Percentiles rank a stretch among this genome's conserved stretches.
Evolutionary conservation across 2,888 invertebrate species (phyloP).

Genomic region (Seira musarum): DNA sequence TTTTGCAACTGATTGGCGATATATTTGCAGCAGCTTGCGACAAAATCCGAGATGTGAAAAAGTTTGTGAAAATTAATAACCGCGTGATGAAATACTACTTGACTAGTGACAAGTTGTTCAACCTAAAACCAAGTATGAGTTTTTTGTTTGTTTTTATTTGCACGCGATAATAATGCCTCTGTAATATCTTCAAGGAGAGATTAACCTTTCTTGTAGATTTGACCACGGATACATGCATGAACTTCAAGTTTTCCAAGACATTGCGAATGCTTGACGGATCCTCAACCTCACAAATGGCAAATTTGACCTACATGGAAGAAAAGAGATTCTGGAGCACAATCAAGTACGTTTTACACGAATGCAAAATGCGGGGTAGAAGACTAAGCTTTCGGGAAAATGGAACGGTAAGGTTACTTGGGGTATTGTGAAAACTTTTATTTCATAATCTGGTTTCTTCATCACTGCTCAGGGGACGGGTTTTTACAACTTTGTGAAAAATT

Average conservation of each 20-base stretch:
- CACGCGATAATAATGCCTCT: not conserved
- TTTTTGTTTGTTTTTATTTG: not conserved
- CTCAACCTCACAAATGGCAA: not conserved
- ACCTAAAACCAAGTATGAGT: slow-evolving; percentile 33
- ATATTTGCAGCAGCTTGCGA: slow-evolving; percentile 59
- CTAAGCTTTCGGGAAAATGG: slow-evolving; percentile 18
- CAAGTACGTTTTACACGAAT: slow-evolving; percentile 41
- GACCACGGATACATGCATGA: not conserved
- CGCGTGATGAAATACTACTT: slow-evolving; percentile 46
- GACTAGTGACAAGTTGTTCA: slow-evolving; percentile 39
- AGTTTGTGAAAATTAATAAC: slow-evolving; percentile 30
- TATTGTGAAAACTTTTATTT: not conserved
- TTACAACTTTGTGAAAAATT: slow-evolving; percentile 32
- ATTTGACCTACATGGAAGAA: slow-evolving; percentile 26
- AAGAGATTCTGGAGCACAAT: slow-evolving; percentile 49
- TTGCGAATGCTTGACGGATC: not conserved
- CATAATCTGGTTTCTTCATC: not conserved
- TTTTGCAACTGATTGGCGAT: slow-evolving; percentile 45
- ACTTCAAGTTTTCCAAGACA: slow-evolving; percentile 17
- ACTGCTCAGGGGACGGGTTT: not conserved
- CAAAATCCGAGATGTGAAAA: slow-evolving; percentile 38
- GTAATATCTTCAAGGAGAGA: not conserved
- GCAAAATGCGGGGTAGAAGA: slow-evolving; percentile 32
- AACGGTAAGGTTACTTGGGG: not conserved
- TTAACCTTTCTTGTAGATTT: not conserved